Evolutionary conservation across 2,113 vertebrate species (phyloP).

Genomic region (Pogona vitticeps): DNA sequence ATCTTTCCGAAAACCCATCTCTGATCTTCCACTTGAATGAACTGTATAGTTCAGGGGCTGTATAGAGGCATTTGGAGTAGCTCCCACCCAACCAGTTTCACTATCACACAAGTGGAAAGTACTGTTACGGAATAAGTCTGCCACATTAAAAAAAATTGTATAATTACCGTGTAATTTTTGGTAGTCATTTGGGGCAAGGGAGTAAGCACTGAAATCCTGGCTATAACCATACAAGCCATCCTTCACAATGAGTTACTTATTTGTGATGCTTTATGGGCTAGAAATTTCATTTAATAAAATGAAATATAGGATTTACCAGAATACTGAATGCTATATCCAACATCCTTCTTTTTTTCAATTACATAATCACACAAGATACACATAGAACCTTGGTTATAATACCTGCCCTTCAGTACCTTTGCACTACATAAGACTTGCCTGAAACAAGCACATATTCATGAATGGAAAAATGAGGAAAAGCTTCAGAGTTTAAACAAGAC

Average conservation of each 20-base stretch:
- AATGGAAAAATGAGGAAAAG: slow-evolving; percentile 41
- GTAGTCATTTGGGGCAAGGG: not conserved
- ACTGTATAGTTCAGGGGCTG: not conserved
- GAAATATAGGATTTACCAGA: not conserved
- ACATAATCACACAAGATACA: not conserved
- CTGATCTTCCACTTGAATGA: not conserved
- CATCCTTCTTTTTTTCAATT: not conserved
- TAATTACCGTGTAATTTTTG: not conserved
- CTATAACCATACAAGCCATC: not conserved
- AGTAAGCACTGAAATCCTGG: not conserved
- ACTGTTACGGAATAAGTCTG: not conserved
- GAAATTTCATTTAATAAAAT: not conserved
- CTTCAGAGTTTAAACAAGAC: slow-evolving; percentile 16
- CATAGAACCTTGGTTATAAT: not conserved
- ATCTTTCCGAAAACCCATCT: not conserved
- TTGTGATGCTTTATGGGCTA: not conserved
- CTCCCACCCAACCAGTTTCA: not conserved
- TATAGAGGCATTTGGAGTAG: not conserved
- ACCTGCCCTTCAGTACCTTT: slow-evolving; percentile 40
- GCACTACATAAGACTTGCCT: slow-evolving; percentile 3
- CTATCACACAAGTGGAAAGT: not conserved
- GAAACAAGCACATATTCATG: slow-evolving; percentile 15
- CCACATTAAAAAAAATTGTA: not conserved
- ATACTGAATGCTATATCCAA: not conserved
- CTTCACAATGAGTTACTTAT: not conserved